Conservation (phyloP, 2,888 invertebrate genomes). For the Pandemis cinnamomeana region DNA sequence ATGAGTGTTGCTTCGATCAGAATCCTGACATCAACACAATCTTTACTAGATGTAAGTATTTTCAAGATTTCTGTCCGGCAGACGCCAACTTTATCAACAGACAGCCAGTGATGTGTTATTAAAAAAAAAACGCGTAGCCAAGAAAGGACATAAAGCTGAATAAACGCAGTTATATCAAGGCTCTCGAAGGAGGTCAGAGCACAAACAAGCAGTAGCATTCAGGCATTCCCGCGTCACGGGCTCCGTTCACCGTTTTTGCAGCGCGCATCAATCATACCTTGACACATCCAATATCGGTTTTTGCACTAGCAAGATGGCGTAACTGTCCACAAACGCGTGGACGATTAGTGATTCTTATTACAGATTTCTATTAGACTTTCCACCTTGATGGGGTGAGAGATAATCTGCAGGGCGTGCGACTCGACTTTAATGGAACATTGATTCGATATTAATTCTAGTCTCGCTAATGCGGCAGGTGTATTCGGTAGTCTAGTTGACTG, state of each 20-base stretch:
- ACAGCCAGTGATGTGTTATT: background rate
- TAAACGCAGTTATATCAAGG: constrained; percentile 5
- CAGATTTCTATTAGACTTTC: constrained; percentile 83
- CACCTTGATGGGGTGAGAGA: constrained; percentile 82
- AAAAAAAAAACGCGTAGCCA: background rate
- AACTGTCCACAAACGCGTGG: constrained; percentile 71
- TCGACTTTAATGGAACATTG: constrained; percentile 79
- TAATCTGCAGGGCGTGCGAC: constrained; percentile 81
- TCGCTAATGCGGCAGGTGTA: constrained; percentile 53
- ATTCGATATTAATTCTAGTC: constrained; percentile 81
- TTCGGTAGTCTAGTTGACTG: constrained; percentile 60
- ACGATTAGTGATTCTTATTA: constrained; percentile 81
- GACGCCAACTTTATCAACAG: too few relatives aligned
- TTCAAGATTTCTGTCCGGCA: too few relatives aligned
- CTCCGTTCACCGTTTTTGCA: constrained; percentile 76
- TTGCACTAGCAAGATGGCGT: constrained; percentile 71
- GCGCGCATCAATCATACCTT: constrained; percentile 80
- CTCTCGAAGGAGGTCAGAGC: constrained; percentile 29
- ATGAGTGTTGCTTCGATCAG: background rate
- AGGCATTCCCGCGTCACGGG: constrained; percentile 68
- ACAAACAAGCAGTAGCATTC: constrained; percentile 30
- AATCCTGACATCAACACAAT: background rate
- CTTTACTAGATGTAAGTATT: too few relatives aligned
- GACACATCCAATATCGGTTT: constrained; percentile 84
- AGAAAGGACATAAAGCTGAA: background rate